Evolutionary conservation across 2,888 invertebrate species (phyloP), one percentile per base, ranked within the genome.

Genomic region (Piscicola geometra): DNA sequence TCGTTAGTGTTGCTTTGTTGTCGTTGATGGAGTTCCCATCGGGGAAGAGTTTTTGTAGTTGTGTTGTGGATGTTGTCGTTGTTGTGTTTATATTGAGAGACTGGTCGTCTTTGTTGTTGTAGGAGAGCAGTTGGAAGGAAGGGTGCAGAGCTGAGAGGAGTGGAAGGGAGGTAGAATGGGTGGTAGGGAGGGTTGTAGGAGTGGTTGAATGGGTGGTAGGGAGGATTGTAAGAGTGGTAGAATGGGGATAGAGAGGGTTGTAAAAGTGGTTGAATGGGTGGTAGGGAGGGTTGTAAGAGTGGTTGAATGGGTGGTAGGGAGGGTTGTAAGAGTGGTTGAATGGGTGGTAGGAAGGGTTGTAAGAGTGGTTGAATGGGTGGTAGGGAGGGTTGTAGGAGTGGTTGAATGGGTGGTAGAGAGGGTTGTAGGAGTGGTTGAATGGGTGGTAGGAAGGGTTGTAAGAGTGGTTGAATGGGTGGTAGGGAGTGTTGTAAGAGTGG

Each of bases 121-220:
- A 76, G 32, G 67, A 64, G 50, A 56, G 3, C 0, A 76, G 76
- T 68, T 76, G 76, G 21, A 73, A 56, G 33, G 74, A 66, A 18
- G 76, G 76, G 2, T 67, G 77, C 33, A 77, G 60, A 12, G 56
- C 77, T 76, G 56, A 36, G 64, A 60, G 41, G 36, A 9, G 18
- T 15, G 18, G 41, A n/a, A 18, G 15, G 25, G 25, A 33, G 32
- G 21, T 21, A 21, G 5, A n/a, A 21, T 64, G 64, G 64, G 21
- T 64, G 64, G 21, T 64, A n/a, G 21, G 3, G 64, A 64, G 5
- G 64, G 21, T 64, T n/a, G n/a, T n/a, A n/a, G n/a, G n/a, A n/a
- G n/a, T n/a, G n/a, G n/a, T n/a, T n/a, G n/a, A n/a, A n/a, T n/a
- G n/a, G n/a, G n/a, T n/a, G n/a, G n/a, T n/a, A n/a, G n/a, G n/a